Base-by-base conservation (phyloP, 2,888 invertebrate species). In the Lasioglossum malachurum region DNA sequence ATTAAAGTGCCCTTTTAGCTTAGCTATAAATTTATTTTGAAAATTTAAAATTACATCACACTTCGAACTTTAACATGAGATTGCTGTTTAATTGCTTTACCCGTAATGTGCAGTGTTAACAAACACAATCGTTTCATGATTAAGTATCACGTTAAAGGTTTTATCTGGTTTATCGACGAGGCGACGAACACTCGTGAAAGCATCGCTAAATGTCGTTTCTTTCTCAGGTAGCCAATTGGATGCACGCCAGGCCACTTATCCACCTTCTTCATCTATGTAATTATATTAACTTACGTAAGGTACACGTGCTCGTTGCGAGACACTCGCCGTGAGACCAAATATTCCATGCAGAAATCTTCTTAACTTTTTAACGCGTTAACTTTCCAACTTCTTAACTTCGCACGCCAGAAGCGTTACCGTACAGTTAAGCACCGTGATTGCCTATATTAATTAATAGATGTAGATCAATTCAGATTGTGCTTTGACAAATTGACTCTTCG, bases 181-280 rank as follows among this genome's bases (percentile, higher is more conserved):
- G 19, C 71, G 80, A 64, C 75, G 64, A 38, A 46, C 71, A 23
- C 23, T 14, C 57, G 23, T 0, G 69, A 78, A 81, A 84, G 53
- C 81, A n/a, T 49, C 81, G 49, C 60, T 79, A 69, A 81, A 82
- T 78, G 82, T 84, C 84, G 73, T 77, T 88, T 57, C 85, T 75
- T 88, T 90, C 75, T 71, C 75, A 78, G 76, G 46, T 75, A 78
- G 60, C 72, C 85, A 75, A 74, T 78, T 84, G 79, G 71, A 84
- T 46, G 71, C 73, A 41, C 75, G 80, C 88, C 87, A 75, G 82
- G 53, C 19, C 14, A 53, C 53, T 76, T 82, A 83, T 88, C 81
- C 41, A 41, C 35, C 49, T 75, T 80, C 80, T 82, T 81, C 78
- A 69, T 84, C 83, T 41, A 38, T 10, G 67, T 84, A 80, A 88